These are phyloP conservation scores for Vireo griseus DNA, from an alignment of 2,797 vertebrate species.

Conservation along the genomic window DNA sequence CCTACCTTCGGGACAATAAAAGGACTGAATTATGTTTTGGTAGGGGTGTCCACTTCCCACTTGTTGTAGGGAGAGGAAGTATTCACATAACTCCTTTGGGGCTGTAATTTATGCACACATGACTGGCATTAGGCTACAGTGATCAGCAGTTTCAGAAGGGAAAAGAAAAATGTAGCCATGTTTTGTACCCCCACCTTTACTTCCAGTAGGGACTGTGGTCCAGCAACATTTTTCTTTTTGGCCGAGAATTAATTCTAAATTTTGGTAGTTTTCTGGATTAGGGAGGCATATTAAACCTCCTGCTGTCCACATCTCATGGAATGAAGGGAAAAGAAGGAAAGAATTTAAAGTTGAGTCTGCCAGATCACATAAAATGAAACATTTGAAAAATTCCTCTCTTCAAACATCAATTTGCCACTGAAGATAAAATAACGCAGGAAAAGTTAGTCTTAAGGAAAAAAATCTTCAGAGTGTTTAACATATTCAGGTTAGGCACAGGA, in stretches of 20 bases:
- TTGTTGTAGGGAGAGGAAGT: background rate
- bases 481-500: background rate
- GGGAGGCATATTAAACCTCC: background rate
- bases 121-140: background rate
- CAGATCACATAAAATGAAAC: background rate
- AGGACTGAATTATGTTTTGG: background rate
- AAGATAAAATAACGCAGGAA: background rate
- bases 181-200: background rate
- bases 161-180: background rate
- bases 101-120: background rate
- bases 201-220: background rate
- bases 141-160: background rate
- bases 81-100: background rate
- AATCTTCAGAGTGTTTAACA: background rate
- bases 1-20: background rate
- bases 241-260: background rate
- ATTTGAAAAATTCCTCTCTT: background rate
- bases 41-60: background rate
- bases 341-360: background rate
- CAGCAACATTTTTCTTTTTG: background rate
- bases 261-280: background rate
- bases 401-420: background rate
- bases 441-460: background rate
- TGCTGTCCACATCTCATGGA: background rate
- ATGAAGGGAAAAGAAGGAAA: background rate